Percentiles rank a stretch among this genome's conserved stretches.
Evolutionary conservation across 2,797 vertebrate genomes (phyloP).

Genomic region (Sebastolobus alascanus): DNA sequence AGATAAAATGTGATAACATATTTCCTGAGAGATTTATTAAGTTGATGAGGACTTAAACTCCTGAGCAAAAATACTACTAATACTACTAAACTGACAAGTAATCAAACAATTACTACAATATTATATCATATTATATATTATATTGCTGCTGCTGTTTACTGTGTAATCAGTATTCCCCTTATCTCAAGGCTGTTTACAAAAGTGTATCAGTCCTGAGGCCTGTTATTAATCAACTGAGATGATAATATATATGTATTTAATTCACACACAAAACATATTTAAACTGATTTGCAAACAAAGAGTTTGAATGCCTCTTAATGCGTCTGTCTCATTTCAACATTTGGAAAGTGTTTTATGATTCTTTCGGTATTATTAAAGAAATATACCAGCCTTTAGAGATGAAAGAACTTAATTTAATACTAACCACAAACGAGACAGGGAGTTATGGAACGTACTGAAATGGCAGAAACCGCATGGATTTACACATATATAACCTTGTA

Average conservation of each 20-base stretch:
- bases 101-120: not conserved
- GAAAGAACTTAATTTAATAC: not conserved
- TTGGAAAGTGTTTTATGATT: not conserved
- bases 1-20: not conserved
- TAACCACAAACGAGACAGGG: not conserved
- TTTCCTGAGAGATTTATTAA: not conserved
- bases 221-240: conserved; percentile 2
- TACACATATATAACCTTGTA: not conserved
- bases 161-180: not conserved
- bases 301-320: not conserved
- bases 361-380: not conserved
- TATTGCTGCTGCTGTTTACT: not conserved
- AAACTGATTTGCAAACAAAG: not conserved
- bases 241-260: not conserved
- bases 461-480: not conserved
- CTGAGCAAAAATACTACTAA: not conserved
- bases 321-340: not conserved
- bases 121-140: not conserved
- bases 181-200: not conserved
- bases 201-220: not conserved
- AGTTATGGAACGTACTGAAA: too few species aligned
- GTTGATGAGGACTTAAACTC: not conserved
- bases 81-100: not conserved
- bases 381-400: not conserved
- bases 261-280: not conserved